These are phyloP conservation scores for Euwallacea fornicatus DNA, from an alignment of 1,140 invertebrate species.

Conservation along the genomic window DNA sequence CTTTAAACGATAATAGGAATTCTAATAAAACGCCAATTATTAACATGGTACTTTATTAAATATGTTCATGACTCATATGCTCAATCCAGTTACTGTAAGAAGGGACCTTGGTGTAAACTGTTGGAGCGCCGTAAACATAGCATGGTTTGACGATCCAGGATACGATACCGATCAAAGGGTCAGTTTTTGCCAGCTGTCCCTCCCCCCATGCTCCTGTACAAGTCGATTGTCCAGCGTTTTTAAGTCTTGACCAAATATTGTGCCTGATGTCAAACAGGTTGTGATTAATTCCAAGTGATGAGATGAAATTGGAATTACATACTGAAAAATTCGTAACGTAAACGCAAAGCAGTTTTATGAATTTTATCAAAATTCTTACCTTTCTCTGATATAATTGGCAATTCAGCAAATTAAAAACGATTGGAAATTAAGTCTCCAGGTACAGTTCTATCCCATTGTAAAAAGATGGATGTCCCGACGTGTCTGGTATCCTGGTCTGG, in stretches of 20 bases:
- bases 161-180: conserved; percentile 67
- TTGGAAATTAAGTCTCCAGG: conserved; percentile 46
- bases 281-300: neutral
- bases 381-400: conserved; percentile 12
- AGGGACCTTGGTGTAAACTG: conserved; percentile 70
- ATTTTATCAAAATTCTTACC: conserved; percentile 7
- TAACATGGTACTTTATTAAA: neutral
- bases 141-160: conserved; percentile 77
- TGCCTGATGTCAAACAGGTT: conserved; percentile 47
- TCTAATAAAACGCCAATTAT: neutral
- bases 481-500: conserved; percentile 50
- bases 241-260: conserved; percentile 22
- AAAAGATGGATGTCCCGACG: conserved; percentile 45
- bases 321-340: conserved; percentile 23
- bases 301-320: conserved; percentile 47
- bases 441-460: conserved; percentile 54
- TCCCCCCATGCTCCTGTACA: no score
- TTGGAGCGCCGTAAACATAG: conserved; percentile 63
- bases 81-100: conserved; percentile 33
- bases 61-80: no score
- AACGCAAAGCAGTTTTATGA: neutral
- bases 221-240: conserved; percentile 11
- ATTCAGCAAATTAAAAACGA: conserved; percentile 17
- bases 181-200: conserved; percentile 44
- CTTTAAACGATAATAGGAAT: no score